Evolutionary conservation across 2,797 vertebrate species (phyloP).

Genomic region (Channallabes apus): DNA sequence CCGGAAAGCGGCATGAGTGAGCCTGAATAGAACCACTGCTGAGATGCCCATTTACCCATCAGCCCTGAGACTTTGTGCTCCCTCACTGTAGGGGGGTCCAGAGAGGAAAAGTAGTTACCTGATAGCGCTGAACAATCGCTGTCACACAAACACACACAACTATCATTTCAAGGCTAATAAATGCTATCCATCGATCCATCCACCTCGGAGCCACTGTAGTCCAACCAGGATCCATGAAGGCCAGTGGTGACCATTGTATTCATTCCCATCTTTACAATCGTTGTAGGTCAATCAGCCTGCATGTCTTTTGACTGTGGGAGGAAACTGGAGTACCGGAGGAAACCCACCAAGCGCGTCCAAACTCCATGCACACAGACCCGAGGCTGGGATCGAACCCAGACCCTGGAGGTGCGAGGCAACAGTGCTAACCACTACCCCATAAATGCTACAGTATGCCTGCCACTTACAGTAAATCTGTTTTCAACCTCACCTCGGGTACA

Average conservation of each 20-base stretch:
- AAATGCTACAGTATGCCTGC: not conserved
- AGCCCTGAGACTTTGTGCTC: slow-evolving; percentile 25
- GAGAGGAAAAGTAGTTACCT: slow-evolving; percentile 19
- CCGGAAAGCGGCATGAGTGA: slow-evolving; percentile 27
- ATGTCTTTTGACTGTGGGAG: too few relatives aligned
- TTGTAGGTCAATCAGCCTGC: too few relatives aligned
- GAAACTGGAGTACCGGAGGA: too few relatives aligned
- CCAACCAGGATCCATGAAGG: too few relatives aligned
- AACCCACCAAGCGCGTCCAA: too few relatives aligned
- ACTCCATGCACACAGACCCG: too few relatives aligned
- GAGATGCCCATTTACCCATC: slow-evolving; percentile 50
- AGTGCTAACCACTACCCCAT: not conserved
- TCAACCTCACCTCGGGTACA: not conserved
- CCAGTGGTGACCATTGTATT: too few relatives aligned
- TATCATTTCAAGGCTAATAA: not conserved
- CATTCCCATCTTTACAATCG: too few relatives aligned
- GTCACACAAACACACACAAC: not conserved
- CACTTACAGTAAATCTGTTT: not conserved
- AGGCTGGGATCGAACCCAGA: too few relatives aligned
- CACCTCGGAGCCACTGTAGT: too few relatives aligned
- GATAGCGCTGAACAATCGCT: slow-evolving; percentile 14
- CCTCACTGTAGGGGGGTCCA: slow-evolving; percentile 11
- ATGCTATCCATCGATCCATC: too few relatives aligned
- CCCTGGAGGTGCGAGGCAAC: too few relatives aligned
- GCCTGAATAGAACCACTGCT: slow-evolving; percentile 35